Conservation (phyloP, 2,113 vertebrate genomes). For the Phasianus colchicus region DNA sequence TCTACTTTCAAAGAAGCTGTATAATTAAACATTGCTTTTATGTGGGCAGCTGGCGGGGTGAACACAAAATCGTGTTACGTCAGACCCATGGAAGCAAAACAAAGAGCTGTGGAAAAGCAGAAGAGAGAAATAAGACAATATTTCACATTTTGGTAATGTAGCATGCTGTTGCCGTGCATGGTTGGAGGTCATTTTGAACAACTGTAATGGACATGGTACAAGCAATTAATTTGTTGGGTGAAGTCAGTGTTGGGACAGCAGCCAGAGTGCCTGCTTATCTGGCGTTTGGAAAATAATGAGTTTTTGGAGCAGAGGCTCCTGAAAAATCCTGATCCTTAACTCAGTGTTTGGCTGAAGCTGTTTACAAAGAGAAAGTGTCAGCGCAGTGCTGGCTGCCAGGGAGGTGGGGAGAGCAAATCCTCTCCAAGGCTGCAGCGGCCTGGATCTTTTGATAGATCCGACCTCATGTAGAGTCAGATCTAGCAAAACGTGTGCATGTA, state of each 20-base stretch:
- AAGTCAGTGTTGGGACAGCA: slow-evolving; percentile 31
- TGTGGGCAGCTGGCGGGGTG: neutral
- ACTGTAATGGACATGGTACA: slow-evolving; percentile 23
- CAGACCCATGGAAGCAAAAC: neutral
- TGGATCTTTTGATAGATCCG: neutral
- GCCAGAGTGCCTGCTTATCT: slow-evolving; percentile 37
- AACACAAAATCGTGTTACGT: neutral
- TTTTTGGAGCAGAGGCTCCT: neutral
- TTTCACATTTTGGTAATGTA: neutral
- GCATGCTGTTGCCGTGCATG: neutral
- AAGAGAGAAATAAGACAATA: neutral
- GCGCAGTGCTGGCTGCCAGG: neutral
- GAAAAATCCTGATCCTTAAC: slow-evolving; percentile 34
- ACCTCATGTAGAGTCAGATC: neutral
- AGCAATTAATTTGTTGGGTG: slow-evolving; percentile 70
- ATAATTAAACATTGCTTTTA: neutral
- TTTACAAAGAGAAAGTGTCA: slow-evolving; percentile 15
- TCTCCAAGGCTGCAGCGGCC: neutral
- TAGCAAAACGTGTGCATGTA: neutral
- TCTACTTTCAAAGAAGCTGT: neutral
- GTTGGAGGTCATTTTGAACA: slow-evolving; percentile 12
- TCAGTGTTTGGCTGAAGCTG: neutral
- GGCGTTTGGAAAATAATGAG: slow-evolving; percentile 23
- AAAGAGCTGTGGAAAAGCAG: neutral
- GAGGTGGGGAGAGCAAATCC: neutral